phyloP scores from a whole-genome alignment of 53 echinoderm and acorn worm species.

The Glandiceps talaboti region DNA sequence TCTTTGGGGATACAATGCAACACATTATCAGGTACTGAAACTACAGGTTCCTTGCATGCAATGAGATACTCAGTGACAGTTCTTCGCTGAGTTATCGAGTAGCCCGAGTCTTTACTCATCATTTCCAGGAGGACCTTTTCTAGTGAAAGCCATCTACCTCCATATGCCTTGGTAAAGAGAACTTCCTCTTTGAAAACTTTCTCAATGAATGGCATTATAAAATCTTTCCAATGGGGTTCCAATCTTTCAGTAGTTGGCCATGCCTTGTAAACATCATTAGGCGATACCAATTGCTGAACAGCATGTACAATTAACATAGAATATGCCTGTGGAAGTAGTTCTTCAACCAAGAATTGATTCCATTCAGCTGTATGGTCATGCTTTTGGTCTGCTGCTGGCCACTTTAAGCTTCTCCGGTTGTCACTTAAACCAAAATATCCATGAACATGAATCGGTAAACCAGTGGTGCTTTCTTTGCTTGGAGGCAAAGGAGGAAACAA shows the following conservation, averaged over 20 bases:
- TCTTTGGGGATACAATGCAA: not conserved
- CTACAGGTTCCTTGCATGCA: not conserved
- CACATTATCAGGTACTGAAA: not conserved
- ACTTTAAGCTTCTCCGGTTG: conserved; percentile 78
- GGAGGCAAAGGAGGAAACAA: conserved; percentile 86
- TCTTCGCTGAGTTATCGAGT: not conserved
- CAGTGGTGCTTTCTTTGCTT: conserved; percentile 45
- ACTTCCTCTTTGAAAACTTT: conserved; percentile 18
- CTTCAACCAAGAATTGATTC: conserved; percentile 48
- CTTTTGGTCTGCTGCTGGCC: conserved; percentile 66
- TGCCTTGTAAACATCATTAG: conserved; percentile 25
- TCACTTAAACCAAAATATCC: conserved; percentile 87
- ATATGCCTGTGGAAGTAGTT: conserved; percentile 54
- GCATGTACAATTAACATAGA: conserved; percentile 13
- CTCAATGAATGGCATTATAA: conserved; percentile 30
- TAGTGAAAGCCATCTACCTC: conserved; percentile 1
- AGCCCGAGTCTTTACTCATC: not conserved
- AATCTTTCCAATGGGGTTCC: conserved; percentile 25
- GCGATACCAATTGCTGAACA: not conserved
- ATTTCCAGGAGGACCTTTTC: not conserved
- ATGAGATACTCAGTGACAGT: not conserved
- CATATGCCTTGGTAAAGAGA: conserved; percentile 28
- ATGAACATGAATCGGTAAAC: conserved; percentile 83
- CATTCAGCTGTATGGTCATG: conserved; percentile 59
- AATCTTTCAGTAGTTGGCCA: conserved; percentile 35